Conservation (phyloP, 1,140 invertebrate species). For the Drosophila oshimai region DNA sequence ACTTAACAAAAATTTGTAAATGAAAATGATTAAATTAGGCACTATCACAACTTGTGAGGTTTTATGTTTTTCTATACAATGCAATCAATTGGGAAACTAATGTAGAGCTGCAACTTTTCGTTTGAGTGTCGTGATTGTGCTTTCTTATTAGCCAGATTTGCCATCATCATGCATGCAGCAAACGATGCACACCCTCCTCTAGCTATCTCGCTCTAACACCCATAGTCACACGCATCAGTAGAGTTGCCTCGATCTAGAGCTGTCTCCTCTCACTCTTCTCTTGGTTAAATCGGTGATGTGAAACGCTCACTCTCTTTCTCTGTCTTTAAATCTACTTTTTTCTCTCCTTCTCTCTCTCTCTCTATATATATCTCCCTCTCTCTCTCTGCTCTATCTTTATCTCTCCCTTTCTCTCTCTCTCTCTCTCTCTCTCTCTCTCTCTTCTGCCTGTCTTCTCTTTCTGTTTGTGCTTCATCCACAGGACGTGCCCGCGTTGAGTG, state of each 20-base stretch:
- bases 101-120: background rate
- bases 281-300: constrained; percentile 33
- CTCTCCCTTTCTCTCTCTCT: constrained; percentile 37
- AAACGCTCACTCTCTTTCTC: constrained; percentile 19
- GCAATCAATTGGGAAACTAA: background rate
- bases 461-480: constrained; percentile 73
- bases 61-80: background rate
- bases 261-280: constrained; percentile 6
- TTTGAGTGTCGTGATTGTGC: constrained; percentile 17
- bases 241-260: constrained; percentile 39
- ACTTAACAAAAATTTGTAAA: too few relatives aligned
- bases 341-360: constrained; percentile 13
- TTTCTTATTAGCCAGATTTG: constrained; percentile 23
- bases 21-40: too few relatives aligned
- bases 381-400: constrained; percentile 25
- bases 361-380: constrained; percentile 14
- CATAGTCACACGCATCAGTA: constrained; percentile 6
- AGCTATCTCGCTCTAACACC: background rate
- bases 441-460: constrained; percentile 47
- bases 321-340: constrained; percentile 13
- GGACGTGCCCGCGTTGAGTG: constrained; percentile 69
- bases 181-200: constrained; percentile 20
- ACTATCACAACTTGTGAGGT: background rate
- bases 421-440: constrained; percentile 44
- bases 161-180: constrained; percentile 45